Base-by-base conservation (phyloP, 2,888 invertebrate genomes). In the Rhogogaster chlorosoma region DNA sequence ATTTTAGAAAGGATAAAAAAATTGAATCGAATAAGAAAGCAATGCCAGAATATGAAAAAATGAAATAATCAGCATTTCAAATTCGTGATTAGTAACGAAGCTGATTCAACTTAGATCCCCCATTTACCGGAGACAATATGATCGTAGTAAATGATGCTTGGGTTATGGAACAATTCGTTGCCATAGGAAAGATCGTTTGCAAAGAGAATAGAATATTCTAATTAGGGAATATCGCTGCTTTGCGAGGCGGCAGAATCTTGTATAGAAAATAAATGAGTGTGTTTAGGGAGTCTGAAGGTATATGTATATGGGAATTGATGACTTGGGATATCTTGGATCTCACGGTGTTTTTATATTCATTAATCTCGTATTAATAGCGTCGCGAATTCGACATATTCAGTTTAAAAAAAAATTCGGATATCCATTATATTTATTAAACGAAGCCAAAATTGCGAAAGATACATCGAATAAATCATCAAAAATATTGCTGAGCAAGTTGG, bases 161-260 rank as follows among this genome's bases (percentile, higher is more conserved):
- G 67, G 32, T 67, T 32, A 67, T 67, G 67, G 18, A 67, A 32
- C 32, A 67, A 67, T 67, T 67, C 15, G 18, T 18, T 32, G 32
- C 18, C 26, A 22, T 2, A 61, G 26, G 10, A 10, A 61, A 61
- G 61, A 32, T 67, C 67, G 26, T 26, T 32, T 29, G 67, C 26
- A 15, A 32, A 67, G 67, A 67, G 67, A 67, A 67, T 67, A 32
- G 32, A 67, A 67, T 67, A 67, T 67, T 29, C 4, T 32, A 67
- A 67, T 67, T 10, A 67, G 26, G 18, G 32, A 32, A 18, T 29
- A 67, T 15, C 15, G 32, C 32, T 32, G 1, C 15, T 32, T 67
- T 18, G 18, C 12, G 5, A 32, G 6, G 18, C 1, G 18, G 5
- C 9, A 26, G 61, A 61, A 10, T 61, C 26, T 61, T 26, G 9